phyloP scores from a whole-genome alignment of 2,797 vertebrate species.

The Hapalemur alaotrensis region DNA sequence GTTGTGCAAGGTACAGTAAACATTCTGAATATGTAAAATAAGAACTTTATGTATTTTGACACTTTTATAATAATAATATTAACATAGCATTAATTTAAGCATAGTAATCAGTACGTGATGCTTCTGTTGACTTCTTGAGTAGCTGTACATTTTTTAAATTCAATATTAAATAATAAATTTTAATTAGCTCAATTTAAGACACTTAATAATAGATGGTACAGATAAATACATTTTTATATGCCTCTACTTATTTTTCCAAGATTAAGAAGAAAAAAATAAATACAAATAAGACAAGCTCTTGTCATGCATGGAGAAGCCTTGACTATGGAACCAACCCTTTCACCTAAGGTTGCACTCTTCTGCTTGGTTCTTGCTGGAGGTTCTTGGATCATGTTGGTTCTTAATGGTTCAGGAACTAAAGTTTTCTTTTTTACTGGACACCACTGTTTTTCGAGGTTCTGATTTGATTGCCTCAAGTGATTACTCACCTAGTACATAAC shows the following conservation, averaged over 20 bases:
- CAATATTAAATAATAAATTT: conserved; percentile 27
- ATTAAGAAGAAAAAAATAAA: not conserved
- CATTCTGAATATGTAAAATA: not conserved
- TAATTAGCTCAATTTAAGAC: not conserved
- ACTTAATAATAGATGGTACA: not conserved
- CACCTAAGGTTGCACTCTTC: not conserved
- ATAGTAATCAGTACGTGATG: not conserved
- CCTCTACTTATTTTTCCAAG: not conserved
- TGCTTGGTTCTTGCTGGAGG: not conserved
- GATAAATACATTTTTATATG: not conserved
- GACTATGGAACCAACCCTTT: not conserved
- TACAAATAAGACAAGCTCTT: not conserved
- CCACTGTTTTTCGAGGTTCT: not conserved
- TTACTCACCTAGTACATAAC: not conserved
- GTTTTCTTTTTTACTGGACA: not conserved
- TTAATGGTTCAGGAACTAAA: not conserved
- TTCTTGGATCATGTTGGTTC: not conserved
- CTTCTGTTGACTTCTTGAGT: not conserved
- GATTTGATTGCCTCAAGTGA: not conserved
- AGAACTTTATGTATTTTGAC: not conserved
- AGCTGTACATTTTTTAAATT: not conserved
- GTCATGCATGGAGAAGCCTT: not conserved
- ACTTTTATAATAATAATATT: not conserved
- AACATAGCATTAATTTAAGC: not conserved
- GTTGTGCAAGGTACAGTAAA: not conserved